Evolutionary conservation across 37 sponge, comb jelly and placozoan genomes (phyloP).

Genomic region (Chondrosia reniformis): DNA sequence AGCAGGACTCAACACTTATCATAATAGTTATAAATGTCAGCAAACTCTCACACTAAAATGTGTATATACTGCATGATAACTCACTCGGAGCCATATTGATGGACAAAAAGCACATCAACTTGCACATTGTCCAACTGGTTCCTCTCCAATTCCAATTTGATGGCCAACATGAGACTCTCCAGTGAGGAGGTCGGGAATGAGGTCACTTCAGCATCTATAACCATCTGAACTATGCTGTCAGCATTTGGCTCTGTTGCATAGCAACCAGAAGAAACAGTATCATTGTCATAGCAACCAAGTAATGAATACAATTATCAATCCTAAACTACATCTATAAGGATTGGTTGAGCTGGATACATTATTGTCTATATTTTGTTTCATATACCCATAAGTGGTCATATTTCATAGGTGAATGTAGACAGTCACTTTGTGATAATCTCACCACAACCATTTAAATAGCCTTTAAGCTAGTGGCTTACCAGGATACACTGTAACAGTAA

Average conservation of each 20-base stretch:
- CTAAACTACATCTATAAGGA: background rate
- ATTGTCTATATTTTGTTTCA: background rate
- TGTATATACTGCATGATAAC: too few relatives aligned
- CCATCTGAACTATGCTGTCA: background rate
- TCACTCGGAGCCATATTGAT: background rate
- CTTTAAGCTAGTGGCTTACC: too few relatives aligned
- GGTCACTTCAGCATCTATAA: background rate
- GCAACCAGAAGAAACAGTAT: background rate
- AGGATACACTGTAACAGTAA: constrained; percentile 24
- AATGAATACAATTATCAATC: background rate
- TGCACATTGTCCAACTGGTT: background rate
- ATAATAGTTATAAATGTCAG: background rate
- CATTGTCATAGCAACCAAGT: too few relatives aligned
- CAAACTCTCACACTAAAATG: background rate
- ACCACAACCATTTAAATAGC: too few relatives aligned
- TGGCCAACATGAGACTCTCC: background rate
- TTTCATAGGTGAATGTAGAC: background rate
- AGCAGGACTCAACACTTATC: background rate
- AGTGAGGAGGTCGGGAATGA: background rate
- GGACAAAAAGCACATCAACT: background rate
- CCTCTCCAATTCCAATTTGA: constrained; percentile 1
- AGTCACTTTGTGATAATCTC: too few relatives aligned
- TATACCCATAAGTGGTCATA: background rate
- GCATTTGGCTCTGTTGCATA: background rate
- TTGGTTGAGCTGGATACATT: background rate